phyloP scores from a whole-genome alignment of 2,888 invertebrate genomes.

The Nemotelus pantherinus region DNA sequence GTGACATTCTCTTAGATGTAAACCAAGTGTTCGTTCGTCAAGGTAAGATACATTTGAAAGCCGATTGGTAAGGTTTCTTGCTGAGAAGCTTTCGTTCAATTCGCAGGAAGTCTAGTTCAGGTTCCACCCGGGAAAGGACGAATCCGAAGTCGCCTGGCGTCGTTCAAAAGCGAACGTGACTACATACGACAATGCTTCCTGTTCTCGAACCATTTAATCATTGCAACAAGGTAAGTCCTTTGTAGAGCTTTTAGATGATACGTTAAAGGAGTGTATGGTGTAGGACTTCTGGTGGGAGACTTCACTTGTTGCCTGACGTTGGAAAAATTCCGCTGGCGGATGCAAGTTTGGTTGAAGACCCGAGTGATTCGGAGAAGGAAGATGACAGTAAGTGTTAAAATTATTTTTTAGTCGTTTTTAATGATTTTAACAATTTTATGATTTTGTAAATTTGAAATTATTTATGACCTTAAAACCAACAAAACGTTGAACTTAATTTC shows the following conservation, averaged over 20 bases:
- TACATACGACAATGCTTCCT: conserved; percentile 84
- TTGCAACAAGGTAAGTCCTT: conserved; percentile 74
- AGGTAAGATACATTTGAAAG: conserved; percentile 67
- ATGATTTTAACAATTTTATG: too few relatives aligned
- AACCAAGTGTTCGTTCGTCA: conserved; percentile 94
- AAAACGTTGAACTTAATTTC: too few relatives aligned
- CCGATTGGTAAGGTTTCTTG: conserved; percentile 21
- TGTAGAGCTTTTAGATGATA: conserved; percentile 13
- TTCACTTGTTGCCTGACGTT: conserved; percentile 84
- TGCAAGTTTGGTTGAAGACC: conserved; percentile 87
- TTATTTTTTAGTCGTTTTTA: too few relatives aligned
- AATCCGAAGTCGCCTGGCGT: conserved; percentile 68
- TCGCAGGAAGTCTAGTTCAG: conserved; percentile 78
- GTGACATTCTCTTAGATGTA: conserved; percentile 90
- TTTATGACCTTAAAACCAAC: too few relatives aligned
- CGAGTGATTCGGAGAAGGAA: conserved; percentile 71
- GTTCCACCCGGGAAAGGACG: conserved; percentile 70
- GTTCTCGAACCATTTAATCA: conserved; percentile 88
- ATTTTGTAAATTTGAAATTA: too few relatives aligned
- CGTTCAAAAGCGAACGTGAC: conserved; percentile 76
- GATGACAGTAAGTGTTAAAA: conserved; percentile 73
- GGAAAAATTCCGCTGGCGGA: conserved; percentile 86
- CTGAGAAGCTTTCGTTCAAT: conserved; percentile 24
- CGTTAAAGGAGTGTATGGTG: conserved; percentile 41
- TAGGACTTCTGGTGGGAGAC: conserved; percentile 80